phyloP scores from a whole-genome alignment of 1,140 invertebrate species.

The Drosophila equinoxialis region DNA sequence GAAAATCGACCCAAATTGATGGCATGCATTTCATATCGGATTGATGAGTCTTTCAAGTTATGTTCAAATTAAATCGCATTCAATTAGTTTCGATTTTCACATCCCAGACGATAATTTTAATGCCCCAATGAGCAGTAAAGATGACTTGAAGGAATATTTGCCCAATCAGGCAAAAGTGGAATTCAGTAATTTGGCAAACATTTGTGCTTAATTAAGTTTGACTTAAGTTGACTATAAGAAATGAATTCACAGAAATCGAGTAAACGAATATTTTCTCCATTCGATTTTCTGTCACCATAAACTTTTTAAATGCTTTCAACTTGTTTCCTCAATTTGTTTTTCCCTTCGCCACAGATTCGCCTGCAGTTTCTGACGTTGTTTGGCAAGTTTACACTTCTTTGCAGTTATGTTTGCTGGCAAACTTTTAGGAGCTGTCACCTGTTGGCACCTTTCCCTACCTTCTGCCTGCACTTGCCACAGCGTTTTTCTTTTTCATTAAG shows the following conservation, averaged over 20 bases:
- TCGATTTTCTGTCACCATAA: constrained; percentile 20
- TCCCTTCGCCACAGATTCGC: not conserved
- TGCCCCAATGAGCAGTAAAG: constrained; percentile 14
- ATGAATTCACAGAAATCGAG: not conserved
- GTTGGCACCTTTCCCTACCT: not conserved
- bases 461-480: not conserved
- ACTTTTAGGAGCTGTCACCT: constrained; percentile 21
- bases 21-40: constrained; percentile 10
- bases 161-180: not conserved
- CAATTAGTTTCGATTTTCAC: constrained; percentile 16
- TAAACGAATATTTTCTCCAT: not conserved
- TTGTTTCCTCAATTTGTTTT: constrained; percentile 16
- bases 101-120: constrained; percentile 17
- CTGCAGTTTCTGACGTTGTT: constrained; percentile 8
- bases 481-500: constrained; percentile 13
- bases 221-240: not conserved
- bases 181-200: not conserved
- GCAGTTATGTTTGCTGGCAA: constrained; percentile 20
- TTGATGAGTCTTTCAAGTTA: constrained; percentile 11
- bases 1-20: constrained; percentile 17
- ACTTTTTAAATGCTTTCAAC: constrained; percentile 37
- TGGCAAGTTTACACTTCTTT: constrained; percentile 13
- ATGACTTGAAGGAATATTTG: not conserved
- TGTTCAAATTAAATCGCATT: constrained; percentile 17
- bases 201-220: constrained; percentile 7